These are phyloP conservation scores for Heliothis subflexa DNA, from an alignment of 1,140 invertebrate genomes.

Conservation along the genomic window DNA sequence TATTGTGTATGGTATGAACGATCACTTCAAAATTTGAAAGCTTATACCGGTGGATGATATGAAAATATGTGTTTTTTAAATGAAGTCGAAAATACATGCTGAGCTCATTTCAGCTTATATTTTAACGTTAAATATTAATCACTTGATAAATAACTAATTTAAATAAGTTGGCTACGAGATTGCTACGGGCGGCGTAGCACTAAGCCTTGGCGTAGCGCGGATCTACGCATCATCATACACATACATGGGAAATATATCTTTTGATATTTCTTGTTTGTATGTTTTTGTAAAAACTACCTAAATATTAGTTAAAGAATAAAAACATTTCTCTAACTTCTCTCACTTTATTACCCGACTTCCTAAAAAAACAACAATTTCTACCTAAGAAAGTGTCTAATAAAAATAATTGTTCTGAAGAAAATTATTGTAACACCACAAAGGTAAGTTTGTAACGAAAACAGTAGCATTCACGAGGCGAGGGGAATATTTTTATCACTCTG, in stretches of 20 bases:
- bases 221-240: not conserved
- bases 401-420: conserved; percentile 36
- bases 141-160: not conserved
- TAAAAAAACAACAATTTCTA: conserved; percentile 6
- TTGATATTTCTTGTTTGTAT: too few relatives aligned
- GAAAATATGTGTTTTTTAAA: too few relatives aligned
- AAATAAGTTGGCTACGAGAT: not conserved
- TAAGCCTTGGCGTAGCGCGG: not conserved
- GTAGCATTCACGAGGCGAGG: conserved; percentile 63
- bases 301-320: not conserved
- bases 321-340: not conserved
- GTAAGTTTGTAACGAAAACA: conserved; percentile 47
- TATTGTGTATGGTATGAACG: too few relatives aligned
- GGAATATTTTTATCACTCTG: conserved; percentile 59
- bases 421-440: conserved; percentile 44
- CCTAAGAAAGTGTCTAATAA: conserved; percentile 30
- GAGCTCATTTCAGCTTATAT: too few relatives aligned
- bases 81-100: too few relatives aligned
- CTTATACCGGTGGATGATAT: too few relatives aligned
- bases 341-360: not conserved
- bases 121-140: too few relatives aligned
- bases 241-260: too few relatives aligned
- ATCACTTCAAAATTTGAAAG: too few relatives aligned
- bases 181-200: not conserved
- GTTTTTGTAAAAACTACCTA: too few relatives aligned